Conservation (phyloP, 2,113 vertebrate species). For the Suricata suricatta region DNA sequence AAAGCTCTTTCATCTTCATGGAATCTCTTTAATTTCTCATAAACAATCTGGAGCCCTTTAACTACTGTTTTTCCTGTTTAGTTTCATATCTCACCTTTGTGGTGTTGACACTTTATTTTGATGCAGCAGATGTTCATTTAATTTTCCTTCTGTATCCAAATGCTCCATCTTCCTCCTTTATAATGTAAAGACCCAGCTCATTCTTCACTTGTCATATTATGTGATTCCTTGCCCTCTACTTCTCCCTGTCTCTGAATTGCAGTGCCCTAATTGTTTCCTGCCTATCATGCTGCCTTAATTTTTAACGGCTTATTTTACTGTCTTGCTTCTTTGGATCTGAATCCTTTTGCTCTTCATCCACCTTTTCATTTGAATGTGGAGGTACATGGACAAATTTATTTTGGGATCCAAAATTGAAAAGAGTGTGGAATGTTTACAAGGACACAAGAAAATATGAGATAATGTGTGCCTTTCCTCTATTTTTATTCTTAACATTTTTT, state of each 20-base stretch:
- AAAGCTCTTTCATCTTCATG: slow-evolving; percentile 9
- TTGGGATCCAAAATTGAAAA: slow-evolving; percentile 54
- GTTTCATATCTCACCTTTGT: slow-evolving; percentile 32
- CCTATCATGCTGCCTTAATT: slow-evolving; percentile 74
- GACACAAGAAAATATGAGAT: background rate
- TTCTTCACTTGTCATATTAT: slow-evolving; percentile 68
- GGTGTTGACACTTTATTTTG: slow-evolving; percentile 45
- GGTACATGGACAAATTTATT: slow-evolving; percentile 15
- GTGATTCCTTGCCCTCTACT: slow-evolving; percentile 53
- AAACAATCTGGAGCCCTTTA: background rate
- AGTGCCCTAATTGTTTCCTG: slow-evolving; percentile 75
- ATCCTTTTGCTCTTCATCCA: slow-evolving; percentile 63
- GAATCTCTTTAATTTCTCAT: slow-evolving; percentile 49
- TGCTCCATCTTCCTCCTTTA: slow-evolving; percentile 1
- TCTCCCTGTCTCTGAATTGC: slow-evolving; percentile 60
- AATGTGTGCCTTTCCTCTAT: background rate
- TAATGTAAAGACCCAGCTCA: background rate
- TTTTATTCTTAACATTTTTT: background rate
- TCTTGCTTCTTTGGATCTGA: slow-evolving; percentile 40
- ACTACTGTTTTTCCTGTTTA: background rate
- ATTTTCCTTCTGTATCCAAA: slow-evolving; percentile 43
- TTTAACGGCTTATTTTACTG: slow-evolving; percentile 56
- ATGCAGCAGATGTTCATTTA: slow-evolving; percentile 67
- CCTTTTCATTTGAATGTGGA: slow-evolving; percentile 66
- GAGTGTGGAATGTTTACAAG: slow-evolving; percentile 47